A percentile compares a stretch with the other conserved stretches of the same genome.
Evolutionary conservation across 2,797 vertebrate genomes (phyloP).

Genomic region (Borostomias antarcticus): DNA sequence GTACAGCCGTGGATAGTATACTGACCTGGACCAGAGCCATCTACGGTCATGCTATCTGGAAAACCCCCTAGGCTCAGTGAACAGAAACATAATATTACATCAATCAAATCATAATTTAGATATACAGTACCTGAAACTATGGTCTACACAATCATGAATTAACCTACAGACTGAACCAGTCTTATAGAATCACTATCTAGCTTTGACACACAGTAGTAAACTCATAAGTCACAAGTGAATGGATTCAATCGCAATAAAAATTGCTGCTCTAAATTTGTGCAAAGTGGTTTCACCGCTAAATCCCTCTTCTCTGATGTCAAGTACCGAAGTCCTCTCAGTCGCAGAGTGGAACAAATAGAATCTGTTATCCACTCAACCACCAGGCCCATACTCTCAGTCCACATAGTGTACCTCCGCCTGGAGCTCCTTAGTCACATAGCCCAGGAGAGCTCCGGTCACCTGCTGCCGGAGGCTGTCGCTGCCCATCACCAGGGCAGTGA

Average conservation of each 20-base stretch:
- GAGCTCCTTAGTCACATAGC: slow-evolving; percentile 82
- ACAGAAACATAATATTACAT: background rate
- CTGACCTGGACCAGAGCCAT: too few species aligned
- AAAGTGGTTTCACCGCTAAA: background rate
- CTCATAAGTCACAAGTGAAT: background rate
- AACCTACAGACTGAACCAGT: background rate
- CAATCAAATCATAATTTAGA: background rate
- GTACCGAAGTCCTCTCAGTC: background rate
- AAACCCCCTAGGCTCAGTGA: too few species aligned
- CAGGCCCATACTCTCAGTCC: slow-evolving; percentile 64
- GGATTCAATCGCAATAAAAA: background rate
- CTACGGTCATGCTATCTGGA: too few species aligned
- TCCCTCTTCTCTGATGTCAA: background rate
- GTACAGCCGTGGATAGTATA: too few species aligned
- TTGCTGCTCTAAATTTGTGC: background rate
- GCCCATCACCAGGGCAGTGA: slow-evolving; percentile 82
- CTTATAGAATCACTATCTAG: background rate
- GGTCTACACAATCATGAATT: too few species aligned
- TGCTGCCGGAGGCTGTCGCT: slow-evolving; percentile 73
- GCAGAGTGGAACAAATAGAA: background rate
- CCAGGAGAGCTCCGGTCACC: slow-evolving; percentile 74
- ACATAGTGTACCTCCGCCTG: slow-evolving; percentile 79
- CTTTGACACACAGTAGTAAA: background rate
- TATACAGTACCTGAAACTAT: background rate
- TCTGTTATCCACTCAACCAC: background rate